Conservation (phyloP, 2,797 vertebrate genomes). For the Myotis daubentonii region DNA sequence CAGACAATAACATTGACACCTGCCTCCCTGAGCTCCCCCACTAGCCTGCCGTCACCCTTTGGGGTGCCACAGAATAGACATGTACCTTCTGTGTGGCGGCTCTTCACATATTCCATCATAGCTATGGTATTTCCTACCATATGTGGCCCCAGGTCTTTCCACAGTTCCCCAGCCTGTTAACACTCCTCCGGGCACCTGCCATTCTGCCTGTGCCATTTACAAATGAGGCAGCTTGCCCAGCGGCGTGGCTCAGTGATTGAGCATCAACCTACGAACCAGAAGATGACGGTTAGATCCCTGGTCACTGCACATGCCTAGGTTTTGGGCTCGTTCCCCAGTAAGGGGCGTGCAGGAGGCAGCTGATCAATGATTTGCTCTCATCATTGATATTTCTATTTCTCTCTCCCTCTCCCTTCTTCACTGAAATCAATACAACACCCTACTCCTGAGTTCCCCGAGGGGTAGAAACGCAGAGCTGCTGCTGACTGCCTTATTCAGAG, state of each 20-base stretch:
- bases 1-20: not conserved
- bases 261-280: too few species aligned
- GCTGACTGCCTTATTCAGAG: not conserved
- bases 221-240: not conserved
- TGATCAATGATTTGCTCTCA: too few species aligned
- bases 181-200: accelerated
- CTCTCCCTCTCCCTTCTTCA: too few species aligned
- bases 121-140: not conserved
- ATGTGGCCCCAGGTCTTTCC: not conserved
- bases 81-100: not conserved
- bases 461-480: not conserved
- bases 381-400: too few species aligned
- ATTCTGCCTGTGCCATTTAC: not conserved
- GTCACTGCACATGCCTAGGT: too few species aligned
- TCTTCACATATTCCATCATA: not conserved
- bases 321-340: too few species aligned
- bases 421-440: too few species aligned
- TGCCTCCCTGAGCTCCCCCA: not conserved
- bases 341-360: too few species aligned
- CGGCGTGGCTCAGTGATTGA: too few species aligned
- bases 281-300: too few species aligned
- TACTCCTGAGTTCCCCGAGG: not conserved
- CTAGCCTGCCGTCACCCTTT: not conserved
- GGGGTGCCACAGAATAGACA: not conserved
- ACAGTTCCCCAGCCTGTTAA: not conserved